A percentile compares a stretch with the other conserved stretches of the same genome.
These are phyloP conservation scores for Andrena trimmerana DNA, from an alignment of 2,888 invertebrate species.

Conservation along the genomic window DNA sequence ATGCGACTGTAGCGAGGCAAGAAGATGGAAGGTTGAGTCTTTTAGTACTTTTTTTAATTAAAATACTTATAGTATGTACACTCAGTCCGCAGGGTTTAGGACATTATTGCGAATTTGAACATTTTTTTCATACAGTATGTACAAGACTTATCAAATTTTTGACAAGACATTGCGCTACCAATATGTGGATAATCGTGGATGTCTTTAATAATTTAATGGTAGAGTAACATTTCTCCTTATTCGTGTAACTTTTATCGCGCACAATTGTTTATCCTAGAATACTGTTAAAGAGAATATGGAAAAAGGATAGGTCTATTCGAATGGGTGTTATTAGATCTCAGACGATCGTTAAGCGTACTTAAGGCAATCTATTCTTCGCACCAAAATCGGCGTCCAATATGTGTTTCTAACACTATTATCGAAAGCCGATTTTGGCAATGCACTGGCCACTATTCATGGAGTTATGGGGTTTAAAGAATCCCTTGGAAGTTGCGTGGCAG, in stretches of 20 bases:
- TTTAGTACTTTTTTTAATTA: slow-evolving; percentile 73
- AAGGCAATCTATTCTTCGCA: slow-evolving; percentile 56
- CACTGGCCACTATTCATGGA: slow-evolving; percentile 69
- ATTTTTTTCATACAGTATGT: slow-evolving; percentile 40
- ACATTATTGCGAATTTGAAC: slow-evolving; percentile 40
- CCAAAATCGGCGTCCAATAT: slow-evolving; percentile 69
- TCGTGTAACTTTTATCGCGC: slow-evolving; percentile 9
- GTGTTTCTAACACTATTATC: slow-evolving; percentile 15
- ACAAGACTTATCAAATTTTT: slow-evolving; percentile 56
- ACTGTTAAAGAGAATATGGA: slow-evolving; percentile 38
- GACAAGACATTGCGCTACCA: slow-evolving; percentile 27
- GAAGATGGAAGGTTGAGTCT: not conserved
- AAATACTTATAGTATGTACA: slow-evolving; percentile 82
- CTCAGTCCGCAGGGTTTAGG: slow-evolving; percentile 76
- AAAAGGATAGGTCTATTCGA: slow-evolving; percentile 2
- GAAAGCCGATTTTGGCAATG: slow-evolving; percentile 66
- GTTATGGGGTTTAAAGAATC: slow-evolving; percentile 13
- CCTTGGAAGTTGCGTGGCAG: slow-evolving; percentile 19
- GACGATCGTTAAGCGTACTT: slow-evolving; percentile 29
- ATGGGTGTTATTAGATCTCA: slow-evolving; percentile 19
- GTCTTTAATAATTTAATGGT: not conserved
- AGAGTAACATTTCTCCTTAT: slow-evolving; percentile 14
- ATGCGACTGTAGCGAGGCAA: not conserved
- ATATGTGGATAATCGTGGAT: not conserved
- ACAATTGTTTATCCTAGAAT: slow-evolving; percentile 48